A percentile compares a stretch with the other conserved stretches of the same genome.
Conservation (phyloP, 2,797 vertebrate species). For the Platyrinchus mystaceus region DNA sequence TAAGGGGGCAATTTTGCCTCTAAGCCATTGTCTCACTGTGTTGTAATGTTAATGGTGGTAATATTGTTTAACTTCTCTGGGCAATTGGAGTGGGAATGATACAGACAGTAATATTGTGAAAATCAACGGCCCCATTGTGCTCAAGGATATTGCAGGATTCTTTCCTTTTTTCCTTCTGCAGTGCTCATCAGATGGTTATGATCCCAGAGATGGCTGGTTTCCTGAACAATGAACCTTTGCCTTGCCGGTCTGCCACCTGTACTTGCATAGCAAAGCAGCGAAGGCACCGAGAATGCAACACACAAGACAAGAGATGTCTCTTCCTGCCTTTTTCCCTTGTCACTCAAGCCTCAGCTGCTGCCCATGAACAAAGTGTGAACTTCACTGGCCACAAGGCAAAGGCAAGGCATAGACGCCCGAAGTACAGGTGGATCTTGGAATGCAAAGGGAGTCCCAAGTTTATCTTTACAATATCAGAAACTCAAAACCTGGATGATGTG, state of each 20-base stretch:
- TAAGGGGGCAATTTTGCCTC: background rate
- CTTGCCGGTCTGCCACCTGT: background rate
- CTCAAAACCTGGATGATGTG: background rate
- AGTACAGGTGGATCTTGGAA: background rate
- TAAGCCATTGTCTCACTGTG: background rate
- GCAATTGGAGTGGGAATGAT: background rate
- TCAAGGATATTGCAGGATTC: background rate
- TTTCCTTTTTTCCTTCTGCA: background rate
- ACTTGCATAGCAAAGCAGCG: background rate
- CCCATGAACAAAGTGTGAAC: background rate
- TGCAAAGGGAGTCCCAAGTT: background rate
- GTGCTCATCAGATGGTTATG: background rate
- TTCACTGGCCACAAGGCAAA: background rate
- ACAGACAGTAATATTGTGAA: background rate
- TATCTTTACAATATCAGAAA: background rate
- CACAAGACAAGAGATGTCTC: background rate
- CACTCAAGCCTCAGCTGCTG: background rate
- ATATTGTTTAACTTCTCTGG: background rate
- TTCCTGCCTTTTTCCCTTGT: background rate
- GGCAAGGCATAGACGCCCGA: background rate
- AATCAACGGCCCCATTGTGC: fast-evolving
- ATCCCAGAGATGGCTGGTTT: background rate
- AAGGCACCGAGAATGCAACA: background rate
- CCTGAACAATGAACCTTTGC: background rate
- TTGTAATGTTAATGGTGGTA: background rate